Conservation (phyloP, 2,797 vertebrate species). For the Sciaenops ocellatus region DNA sequence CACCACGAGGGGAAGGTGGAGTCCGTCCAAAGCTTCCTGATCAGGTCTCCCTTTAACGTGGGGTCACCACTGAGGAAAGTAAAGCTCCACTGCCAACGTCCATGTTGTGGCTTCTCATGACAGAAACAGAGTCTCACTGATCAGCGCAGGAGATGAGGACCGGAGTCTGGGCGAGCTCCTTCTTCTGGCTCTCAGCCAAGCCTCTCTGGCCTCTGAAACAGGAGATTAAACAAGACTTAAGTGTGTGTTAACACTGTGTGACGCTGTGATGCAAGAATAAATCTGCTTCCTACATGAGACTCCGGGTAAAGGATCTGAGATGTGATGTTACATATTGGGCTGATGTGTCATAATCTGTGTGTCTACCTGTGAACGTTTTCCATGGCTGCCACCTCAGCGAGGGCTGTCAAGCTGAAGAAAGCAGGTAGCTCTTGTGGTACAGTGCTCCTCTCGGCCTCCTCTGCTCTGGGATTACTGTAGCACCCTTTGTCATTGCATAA, state of each 20-base stretch:
- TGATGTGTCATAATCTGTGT: not conserved
- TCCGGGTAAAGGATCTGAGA: not conserved
- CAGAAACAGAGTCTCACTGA: slow-evolving; percentile 89
- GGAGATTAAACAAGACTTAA: slow-evolving; percentile 43
- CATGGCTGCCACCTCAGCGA: slow-evolving; percentile 99
- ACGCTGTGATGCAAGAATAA: not conserved
- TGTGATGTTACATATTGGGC: not conserved
- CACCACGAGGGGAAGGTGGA: slow-evolving; percentile 55
- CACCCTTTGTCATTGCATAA: slow-evolving; percentile 90
- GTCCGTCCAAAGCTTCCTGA: slow-evolving; percentile 73
- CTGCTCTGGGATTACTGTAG: slow-evolving; percentile 80
- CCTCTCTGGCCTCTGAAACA: slow-evolving; percentile 92
- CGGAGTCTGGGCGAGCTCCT: slow-evolving; percentile 94
- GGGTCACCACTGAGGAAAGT: slow-evolving; percentile 88
- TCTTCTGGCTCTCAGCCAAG: slow-evolving; percentile 93
- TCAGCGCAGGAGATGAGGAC: slow-evolving; percentile 99
- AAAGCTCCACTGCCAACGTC: slow-evolving; percentile 86
- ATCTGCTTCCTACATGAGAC: not conserved
- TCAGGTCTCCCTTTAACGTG: slow-evolving; percentile 84
- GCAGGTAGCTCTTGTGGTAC: slow-evolving; percentile 87
- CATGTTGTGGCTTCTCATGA: slow-evolving; percentile 60
- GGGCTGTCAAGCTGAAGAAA: slow-evolving; percentile 96
- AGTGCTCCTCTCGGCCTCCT: slow-evolving; percentile 85
- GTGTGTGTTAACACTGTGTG: not conserved
- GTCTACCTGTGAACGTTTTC: slow-evolving; percentile 96